Percentiles rank a stretch among this genome's conserved stretches.
Evolutionary conservation across 2,797 vertebrate species (phyloP).

Genomic region (Choloepus didactylus): DNA sequence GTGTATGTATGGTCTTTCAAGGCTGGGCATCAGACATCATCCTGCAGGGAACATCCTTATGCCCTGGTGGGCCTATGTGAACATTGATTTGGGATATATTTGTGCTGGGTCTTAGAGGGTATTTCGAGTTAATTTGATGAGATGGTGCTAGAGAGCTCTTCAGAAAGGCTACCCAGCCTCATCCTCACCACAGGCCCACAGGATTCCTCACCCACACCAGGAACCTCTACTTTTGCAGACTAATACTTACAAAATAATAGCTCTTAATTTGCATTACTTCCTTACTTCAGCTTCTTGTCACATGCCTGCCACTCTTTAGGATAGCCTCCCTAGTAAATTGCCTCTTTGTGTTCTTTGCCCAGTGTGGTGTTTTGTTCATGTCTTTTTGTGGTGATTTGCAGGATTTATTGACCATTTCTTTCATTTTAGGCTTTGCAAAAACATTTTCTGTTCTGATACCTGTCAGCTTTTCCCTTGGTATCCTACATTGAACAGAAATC

Average conservation of each 20-base stretch:
- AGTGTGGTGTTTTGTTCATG: not conserved
- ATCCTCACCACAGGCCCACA: not conserved
- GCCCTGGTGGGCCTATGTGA: not conserved
- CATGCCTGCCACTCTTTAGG: not conserved
- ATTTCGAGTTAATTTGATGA: not conserved
- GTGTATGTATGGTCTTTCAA: not conserved
- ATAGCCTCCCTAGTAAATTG: not conserved
- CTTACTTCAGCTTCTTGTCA: not conserved
- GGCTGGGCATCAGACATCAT: not conserved
- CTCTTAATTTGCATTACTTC: not conserved
- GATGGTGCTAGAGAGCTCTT: not conserved
- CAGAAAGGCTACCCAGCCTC: not conserved
- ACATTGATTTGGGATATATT: not conserved
- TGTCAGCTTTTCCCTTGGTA: not conserved
- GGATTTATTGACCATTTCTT: not conserved
- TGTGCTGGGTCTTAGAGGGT: not conserved
- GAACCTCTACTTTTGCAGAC: not conserved
- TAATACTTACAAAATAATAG: not conserved
- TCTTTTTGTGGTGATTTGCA: not conserved
- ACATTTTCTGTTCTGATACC: not conserved
- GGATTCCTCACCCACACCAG: not conserved
- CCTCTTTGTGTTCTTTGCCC: not conserved
- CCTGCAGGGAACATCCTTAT: no score
- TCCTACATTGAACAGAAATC: not conserved
- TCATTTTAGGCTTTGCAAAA: not conserved